These are phyloP conservation scores for Apostichopus californicus DNA, from an alignment of 35 echinoderm and acorn worm genomes.

Conservation along the genomic window DNA sequence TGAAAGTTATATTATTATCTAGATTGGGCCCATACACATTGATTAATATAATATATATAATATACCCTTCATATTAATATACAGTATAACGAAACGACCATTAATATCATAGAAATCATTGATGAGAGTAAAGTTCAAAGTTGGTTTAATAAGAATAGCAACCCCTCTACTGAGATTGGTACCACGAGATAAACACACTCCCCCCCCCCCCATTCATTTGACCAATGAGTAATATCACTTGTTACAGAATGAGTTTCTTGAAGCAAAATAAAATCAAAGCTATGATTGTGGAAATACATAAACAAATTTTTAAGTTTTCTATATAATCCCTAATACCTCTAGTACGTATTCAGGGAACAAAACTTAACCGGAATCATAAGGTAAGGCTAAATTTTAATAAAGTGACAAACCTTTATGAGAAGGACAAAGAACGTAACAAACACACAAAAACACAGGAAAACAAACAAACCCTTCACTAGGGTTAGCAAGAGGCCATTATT, in stretches of 20 bases:
- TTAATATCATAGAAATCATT: not conserved
- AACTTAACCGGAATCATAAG: no score
- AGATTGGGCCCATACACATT: no score
- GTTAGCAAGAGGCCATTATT: no score
- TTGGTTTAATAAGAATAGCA: slow-evolving; percentile 7
- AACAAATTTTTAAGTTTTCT: slow-evolving; percentile 27
- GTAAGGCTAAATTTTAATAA: not conserved
- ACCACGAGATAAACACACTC: slow-evolving; percentile 10
- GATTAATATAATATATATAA: no score
- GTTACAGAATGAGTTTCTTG: slow-evolving; percentile 33
- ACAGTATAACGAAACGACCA: slow-evolving; percentile 51
- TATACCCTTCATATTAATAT: not conserved
- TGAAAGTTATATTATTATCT: no score
- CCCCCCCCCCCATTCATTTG: not conserved
- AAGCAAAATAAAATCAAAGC: not conserved
- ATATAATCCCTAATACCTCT: not conserved
- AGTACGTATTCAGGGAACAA: no score
- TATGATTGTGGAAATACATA: not conserved
- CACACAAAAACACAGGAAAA: no score
- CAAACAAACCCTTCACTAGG: no score
- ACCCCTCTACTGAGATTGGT: not conserved
- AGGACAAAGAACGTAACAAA: not conserved
- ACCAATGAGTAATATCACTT: not conserved
- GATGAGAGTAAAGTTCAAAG: slow-evolving; percentile 9
- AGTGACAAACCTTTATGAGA: not conserved